Conservation (phyloP, 2,888 invertebrate species). For the Lottia scabra region DNA sequence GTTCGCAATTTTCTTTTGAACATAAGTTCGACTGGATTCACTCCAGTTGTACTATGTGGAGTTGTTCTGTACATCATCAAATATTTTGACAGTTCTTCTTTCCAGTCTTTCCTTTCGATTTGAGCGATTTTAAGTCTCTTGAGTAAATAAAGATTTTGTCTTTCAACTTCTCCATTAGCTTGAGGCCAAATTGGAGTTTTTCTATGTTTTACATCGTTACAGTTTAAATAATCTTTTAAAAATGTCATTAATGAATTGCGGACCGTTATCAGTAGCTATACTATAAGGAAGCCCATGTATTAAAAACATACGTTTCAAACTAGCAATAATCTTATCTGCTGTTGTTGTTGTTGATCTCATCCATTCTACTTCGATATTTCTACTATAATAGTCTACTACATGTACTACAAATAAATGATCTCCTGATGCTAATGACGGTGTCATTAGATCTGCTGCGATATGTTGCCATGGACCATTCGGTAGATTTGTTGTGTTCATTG, state of each 20-base stretch:
- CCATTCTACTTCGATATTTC: too few relatives aligned
- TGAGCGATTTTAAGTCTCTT: conserved; percentile 25
- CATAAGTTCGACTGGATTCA: conserved; percentile 23
- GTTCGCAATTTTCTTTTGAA: conserved; percentile 20
- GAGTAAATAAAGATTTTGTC: conserved; percentile 23
- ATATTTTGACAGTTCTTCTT: conserved; percentile 18
- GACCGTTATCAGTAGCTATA: not conserved
- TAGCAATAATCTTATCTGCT: too few relatives aligned
- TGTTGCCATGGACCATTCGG: too few relatives aligned
- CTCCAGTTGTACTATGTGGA: conserved; percentile 30
- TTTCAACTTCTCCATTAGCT: conserved; percentile 8
- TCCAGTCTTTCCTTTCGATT: conserved; percentile 18
- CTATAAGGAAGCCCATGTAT: too few relatives aligned
- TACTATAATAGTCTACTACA: too few relatives aligned
- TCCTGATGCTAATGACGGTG: too few relatives aligned
- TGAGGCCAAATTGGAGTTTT: not conserved
- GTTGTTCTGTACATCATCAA: conserved; percentile 23
- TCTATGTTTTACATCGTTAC: not conserved
- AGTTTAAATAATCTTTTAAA: not conserved
- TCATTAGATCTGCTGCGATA: too few relatives aligned
- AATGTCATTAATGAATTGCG: not conserved
- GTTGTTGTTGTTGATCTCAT: too few relatives aligned
- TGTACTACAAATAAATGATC: too few relatives aligned
- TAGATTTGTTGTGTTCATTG: too few relatives aligned
- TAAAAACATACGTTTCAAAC: too few relatives aligned